Evolutionary conservation across 2,113 vertebrate species (phyloP).

Genomic region (Todiramphus chloris): DNA sequence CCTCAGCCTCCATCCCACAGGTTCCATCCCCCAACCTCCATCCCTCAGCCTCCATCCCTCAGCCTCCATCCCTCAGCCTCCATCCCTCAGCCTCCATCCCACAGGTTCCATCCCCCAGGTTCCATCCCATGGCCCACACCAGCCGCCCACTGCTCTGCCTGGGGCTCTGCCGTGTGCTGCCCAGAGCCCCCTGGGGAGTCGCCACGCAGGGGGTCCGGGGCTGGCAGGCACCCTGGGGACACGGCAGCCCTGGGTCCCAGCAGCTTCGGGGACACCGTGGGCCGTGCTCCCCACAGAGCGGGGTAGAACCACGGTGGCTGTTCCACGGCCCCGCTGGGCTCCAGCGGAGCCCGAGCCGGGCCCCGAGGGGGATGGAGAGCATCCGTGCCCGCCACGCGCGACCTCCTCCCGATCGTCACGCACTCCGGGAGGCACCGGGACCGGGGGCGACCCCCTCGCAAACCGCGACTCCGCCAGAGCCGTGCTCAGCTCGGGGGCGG

Average conservation of each 20-base stretch:
- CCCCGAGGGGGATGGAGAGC: background rate
- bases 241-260: background rate
- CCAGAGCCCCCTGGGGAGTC: too few species aligned
- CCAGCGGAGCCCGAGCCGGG: too few species aligned
- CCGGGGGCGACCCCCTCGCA: background rate
- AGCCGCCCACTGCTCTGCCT: fast-evolving
- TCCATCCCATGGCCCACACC: background rate
- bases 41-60: background rate
- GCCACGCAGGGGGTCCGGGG: too few species aligned
- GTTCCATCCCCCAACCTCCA: background rate
- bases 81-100: background rate
- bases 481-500: background rate
- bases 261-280: too few species aligned
- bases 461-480: background rate
- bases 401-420: background rate
- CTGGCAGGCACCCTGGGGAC: background rate
- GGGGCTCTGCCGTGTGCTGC: background rate
- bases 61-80: background rate
- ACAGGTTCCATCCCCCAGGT: background rate
- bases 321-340: background rate
- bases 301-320: too few species aligned
- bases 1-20: fast-evolving
- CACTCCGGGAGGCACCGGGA: too few species aligned
- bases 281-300: too few species aligned
- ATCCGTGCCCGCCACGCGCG: background rate